These are phyloP conservation scores for Auanema freiburgensis DNA, from an alignment of 2,888 invertebrate species.

Conservation along the genomic window DNA sequence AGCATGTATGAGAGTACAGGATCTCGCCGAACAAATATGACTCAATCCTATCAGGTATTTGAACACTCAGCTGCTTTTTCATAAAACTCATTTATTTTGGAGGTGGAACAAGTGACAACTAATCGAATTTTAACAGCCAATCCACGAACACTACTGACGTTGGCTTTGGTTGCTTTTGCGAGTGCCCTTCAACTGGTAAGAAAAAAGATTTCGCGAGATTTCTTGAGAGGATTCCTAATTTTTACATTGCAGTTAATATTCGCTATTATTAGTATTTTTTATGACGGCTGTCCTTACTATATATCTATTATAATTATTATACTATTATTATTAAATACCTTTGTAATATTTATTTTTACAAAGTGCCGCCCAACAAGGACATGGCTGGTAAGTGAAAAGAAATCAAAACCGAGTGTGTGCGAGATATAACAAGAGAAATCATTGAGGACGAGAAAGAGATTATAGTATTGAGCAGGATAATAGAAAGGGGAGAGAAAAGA, in stretches of 20 bases:
- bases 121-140: conserved; percentile 55
- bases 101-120: conserved; percentile 60
- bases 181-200: conserved; percentile 57
- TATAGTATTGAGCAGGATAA: too few relatives aligned
- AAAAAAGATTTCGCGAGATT: conserved; percentile 1
- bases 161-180: conserved; percentile 51
- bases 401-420: too few relatives aligned
- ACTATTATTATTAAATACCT: conserved; percentile 53
- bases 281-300: conserved; percentile 58
- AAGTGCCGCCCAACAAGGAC: conserved; percentile 42
- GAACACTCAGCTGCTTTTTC: conserved; percentile 17
- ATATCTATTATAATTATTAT: conserved; percentile 37
- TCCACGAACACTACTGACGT: conserved; percentile 50
- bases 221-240: background rate
- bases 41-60: conserved; percentile 25
- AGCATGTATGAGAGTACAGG: conserved; percentile 26
- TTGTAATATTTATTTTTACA: conserved; percentile 52
- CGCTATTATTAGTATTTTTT: conserved; percentile 57
- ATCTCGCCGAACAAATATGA: conserved; percentile 17
- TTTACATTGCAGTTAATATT: conserved; percentile 53
- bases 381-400: conserved; percentile 44
- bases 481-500: background rate
- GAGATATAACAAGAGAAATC: too few relatives aligned
- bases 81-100: background rate
- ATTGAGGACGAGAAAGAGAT: too few relatives aligned